Percentiles rank a stretch among this genome's conserved stretches.
Evolutionary conservation across 2,797 vertebrate genomes (phyloP).

Genomic region (Sylvia borin): DNA sequence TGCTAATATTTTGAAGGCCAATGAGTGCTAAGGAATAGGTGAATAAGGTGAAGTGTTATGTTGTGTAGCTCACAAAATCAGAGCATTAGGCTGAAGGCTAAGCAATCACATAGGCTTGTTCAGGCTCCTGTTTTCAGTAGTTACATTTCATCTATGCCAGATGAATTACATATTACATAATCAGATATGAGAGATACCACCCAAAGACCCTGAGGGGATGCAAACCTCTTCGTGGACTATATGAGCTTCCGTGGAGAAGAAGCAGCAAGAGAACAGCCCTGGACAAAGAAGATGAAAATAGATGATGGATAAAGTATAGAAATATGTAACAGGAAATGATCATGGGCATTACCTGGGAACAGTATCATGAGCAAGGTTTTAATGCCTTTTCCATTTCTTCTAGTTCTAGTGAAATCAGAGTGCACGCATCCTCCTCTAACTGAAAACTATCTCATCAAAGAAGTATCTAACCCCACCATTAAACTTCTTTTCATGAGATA

Average conservation of each 20-base stretch:
- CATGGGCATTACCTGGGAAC: background rate
- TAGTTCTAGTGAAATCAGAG: background rate
- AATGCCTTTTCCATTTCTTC: background rate
- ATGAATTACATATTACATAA: background rate
- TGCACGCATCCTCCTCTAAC: background rate
- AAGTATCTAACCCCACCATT: background rate
- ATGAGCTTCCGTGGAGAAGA: background rate
- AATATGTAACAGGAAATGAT: background rate
- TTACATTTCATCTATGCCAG: background rate
- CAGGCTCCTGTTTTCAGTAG: background rate
- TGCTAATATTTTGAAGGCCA: background rate
- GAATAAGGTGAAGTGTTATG: slow-evolving; percentile 1
- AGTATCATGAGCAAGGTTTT: background rate
- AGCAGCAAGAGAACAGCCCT: background rate
- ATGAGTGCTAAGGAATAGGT: background rate
- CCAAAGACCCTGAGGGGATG: background rate
- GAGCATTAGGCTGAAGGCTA: background rate
- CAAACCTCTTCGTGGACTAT: background rate
- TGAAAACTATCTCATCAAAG: background rate
- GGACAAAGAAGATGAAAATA: background rate
- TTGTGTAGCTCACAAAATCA: background rate
- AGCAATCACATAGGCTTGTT: background rate
- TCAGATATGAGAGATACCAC: background rate
- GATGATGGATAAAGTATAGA: background rate
- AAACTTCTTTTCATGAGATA: background rate